Evolutionary conservation across 2,888 invertebrate species (phyloP).

Genomic region (Epirrita christyi): DNA sequence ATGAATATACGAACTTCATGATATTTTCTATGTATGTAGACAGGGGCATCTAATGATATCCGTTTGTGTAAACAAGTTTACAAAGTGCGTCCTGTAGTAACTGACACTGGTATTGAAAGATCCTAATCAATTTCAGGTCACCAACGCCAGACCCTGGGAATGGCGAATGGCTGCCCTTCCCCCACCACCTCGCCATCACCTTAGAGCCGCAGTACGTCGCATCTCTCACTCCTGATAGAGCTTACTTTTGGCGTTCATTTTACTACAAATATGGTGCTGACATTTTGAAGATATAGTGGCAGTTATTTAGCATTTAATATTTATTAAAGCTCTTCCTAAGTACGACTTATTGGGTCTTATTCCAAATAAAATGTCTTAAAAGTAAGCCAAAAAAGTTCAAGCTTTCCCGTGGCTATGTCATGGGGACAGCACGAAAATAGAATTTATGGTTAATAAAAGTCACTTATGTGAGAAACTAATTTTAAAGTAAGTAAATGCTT

Average conservation of each 20-base stretch:
- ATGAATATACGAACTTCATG: too few relatives aligned
- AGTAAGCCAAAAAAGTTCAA: too few relatives aligned
- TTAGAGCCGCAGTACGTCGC: conserved; percentile 74
- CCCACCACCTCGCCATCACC: conserved; percentile 67
- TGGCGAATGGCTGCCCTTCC: conserved; percentile 73
- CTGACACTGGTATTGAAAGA: background rate
- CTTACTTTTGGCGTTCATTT: conserved; percentile 70
- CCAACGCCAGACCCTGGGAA: conserved; percentile 69
- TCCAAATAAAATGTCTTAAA: too few relatives aligned
- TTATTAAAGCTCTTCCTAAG: conserved; percentile 4
- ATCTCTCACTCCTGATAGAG: conserved; percentile 71
- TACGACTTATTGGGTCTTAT: background rate
- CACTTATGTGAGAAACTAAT: too few relatives aligned
- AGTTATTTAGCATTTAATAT: background rate
- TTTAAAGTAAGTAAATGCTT: too few relatives aligned
- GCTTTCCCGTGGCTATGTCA: too few relatives aligned
- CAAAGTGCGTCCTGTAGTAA: background rate
- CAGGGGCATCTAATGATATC: too few relatives aligned
- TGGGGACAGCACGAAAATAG: too few relatives aligned
- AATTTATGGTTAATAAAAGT: too few relatives aligned
- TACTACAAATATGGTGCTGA: conserved; percentile 71
- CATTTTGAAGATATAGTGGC: conserved; percentile 33
- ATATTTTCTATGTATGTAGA: too few relatives aligned
- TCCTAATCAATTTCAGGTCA: conserved; percentile 47
- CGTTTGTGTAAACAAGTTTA: too few relatives aligned